A percentile compares a stretch with the other conserved stretches of the same genome.
These are phyloP conservation scores for Drosophila austrosaltans DNA, from an alignment of 2,888 invertebrate species.

Conservation along the genomic window DNA sequence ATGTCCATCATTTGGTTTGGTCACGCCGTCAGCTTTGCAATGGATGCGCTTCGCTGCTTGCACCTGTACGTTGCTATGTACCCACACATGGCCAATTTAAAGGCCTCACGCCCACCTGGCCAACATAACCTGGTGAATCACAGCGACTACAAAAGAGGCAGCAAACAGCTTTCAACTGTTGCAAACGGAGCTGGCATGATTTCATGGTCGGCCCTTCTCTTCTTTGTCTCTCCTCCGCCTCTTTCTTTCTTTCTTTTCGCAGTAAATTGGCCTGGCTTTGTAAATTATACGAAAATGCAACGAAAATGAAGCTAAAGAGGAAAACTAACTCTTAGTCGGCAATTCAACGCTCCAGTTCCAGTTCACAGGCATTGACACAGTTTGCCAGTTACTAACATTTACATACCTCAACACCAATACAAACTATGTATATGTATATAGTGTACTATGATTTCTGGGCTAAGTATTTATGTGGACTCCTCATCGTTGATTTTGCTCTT, in stretches of 20 bases:
- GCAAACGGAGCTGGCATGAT: constrained; percentile 28
- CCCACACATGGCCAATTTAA: constrained; percentile 62
- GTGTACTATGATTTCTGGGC: constrained; percentile 4
- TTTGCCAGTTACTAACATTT: constrained; percentile 42
- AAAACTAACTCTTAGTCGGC: constrained; percentile 43
- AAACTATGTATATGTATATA: constrained; percentile 2
- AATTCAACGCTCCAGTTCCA: constrained; percentile 74
- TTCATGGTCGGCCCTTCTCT: constrained; percentile 36
- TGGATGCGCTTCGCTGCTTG: constrained; percentile 42
- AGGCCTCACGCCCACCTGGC: constrained; percentile 58
- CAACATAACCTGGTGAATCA: constrained; percentile 33
- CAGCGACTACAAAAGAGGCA: constrained; percentile 27
- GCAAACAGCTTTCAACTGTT: constrained; percentile 36
- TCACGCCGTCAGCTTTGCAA: constrained; percentile 33
- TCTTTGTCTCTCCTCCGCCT: constrained; percentile 13
- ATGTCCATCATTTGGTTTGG: constrained; percentile 34
- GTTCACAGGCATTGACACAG: constrained; percentile 81
- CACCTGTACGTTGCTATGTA: constrained; percentile 44
- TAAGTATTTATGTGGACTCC: constrained; percentile 4
- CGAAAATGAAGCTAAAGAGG: constrained; percentile 40
- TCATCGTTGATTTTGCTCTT: constrained; percentile 9
- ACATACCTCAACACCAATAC: constrained; percentile 11
- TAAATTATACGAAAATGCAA: constrained; percentile 53
- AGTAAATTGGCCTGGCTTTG: constrained; percentile 9
- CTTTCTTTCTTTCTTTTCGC: constrained; percentile 24